Evolutionary conservation across 2,113 vertebrate species (phyloP).

Genomic region (Oxyruncus cristatus): DNA sequence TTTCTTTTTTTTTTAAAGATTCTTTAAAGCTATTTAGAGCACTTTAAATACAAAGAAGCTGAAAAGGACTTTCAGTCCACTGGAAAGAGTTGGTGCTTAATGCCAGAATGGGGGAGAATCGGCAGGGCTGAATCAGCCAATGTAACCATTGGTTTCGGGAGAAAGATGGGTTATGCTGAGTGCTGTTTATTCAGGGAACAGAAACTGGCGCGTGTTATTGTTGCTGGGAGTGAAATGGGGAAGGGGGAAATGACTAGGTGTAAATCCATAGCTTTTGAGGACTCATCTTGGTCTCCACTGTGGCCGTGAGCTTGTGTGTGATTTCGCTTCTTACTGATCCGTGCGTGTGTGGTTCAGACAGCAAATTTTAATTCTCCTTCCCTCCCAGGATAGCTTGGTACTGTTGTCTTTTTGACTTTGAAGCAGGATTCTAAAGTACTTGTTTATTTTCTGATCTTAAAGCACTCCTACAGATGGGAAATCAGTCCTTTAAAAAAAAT

Average conservation of each 20-base stretch:
- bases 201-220: neutral
- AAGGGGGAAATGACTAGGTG: neutral
- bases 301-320: neutral
- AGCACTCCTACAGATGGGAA: neutral
- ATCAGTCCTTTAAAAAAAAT: neutral
- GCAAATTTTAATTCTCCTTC: neutral
- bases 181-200: neutral
- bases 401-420: neutral
- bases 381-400: neutral
- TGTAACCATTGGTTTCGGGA: neutral
- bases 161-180: constrained; percentile 6
- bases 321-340: neutral
- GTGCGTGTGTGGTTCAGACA: neutral
- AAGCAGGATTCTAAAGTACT: neutral
- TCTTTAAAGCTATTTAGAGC: constrained; percentile 72
- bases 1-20: neutral
- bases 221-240: neutral
- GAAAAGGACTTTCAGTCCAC: constrained; percentile 57
- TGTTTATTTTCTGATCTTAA: neutral
- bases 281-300: neutral
- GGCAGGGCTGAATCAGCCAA: neutral
- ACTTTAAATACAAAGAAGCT: constrained; percentile 73
- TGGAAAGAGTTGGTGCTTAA: constrained; percentile 46
- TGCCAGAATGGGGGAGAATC: constrained; percentile 37
- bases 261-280: neutral